phyloP scores from a whole-genome alignment of 2,888 invertebrate species.

The Trileptium ribeirensis region DNA sequence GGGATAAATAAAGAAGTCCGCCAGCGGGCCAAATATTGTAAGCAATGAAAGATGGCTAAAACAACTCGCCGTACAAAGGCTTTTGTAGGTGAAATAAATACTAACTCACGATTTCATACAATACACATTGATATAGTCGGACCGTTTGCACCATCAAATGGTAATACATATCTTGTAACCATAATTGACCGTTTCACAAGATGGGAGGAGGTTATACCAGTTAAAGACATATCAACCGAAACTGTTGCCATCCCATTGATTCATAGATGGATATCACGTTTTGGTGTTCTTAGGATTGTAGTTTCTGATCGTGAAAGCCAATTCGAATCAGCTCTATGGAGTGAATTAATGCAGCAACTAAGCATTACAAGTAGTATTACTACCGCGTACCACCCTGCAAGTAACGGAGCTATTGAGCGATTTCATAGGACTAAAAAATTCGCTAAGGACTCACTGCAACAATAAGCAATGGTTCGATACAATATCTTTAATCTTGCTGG shows the following conservation, averaged over 20 bases:
- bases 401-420: no score
- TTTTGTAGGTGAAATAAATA: background rate
- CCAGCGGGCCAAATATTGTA: background rate
- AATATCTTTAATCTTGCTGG: background rate
- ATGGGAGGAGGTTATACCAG: background rate
- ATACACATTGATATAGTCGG: conserved; percentile 13
- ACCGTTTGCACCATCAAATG: background rate
- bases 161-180: background rate
- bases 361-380: background rate
- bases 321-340: background rate
- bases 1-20: background rate
- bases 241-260: background rate
- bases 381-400: background rate
- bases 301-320: background rate
- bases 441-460: background rate
- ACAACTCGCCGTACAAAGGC: background rate
- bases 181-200: background rate
- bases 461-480: background rate
- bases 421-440: background rate
- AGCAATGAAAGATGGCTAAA: background rate
- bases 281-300: background rate
- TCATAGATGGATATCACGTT: background rate
- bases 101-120: conserved; percentile 8
- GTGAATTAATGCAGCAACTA: background rate
- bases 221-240: background rate